Percentiles rank a stretch among this genome's conserved stretches.
phyloP scores from a whole-genome alignment of 2,113 vertebrate species.

The Regulus satrapa region DNA sequence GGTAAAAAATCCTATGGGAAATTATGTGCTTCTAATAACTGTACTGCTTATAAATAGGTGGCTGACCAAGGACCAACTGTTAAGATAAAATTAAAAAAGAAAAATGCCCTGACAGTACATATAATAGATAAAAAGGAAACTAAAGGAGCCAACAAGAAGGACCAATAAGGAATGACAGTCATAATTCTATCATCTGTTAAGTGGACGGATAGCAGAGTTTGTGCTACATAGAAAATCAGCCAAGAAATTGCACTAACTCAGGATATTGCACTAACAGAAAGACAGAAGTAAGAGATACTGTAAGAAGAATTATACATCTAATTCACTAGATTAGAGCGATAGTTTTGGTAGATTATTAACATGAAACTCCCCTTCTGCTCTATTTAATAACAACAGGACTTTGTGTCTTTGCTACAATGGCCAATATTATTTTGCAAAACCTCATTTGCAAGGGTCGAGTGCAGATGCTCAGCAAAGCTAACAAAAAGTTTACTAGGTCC shows the following conservation, averaged over 20 bases:
- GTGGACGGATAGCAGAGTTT: neutral
- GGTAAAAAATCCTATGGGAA: neutral
- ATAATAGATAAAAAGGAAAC: neutral
- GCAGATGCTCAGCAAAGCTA: neutral
- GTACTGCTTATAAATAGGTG: neutral
- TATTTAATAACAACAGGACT: neutral
- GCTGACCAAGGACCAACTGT: neutral
- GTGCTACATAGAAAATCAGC: neutral
- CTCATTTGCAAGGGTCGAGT: neutral
- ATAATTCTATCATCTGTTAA: neutral
- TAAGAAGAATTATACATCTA: neutral
- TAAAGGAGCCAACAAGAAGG: neutral
- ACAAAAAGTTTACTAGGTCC: neutral
- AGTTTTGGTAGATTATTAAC: neutral
- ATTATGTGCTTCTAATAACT: neutral
- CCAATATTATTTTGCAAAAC: neutral
- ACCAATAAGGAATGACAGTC: neutral
- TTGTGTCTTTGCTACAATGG: neutral
- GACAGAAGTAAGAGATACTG: neutral
- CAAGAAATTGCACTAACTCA: neutral
- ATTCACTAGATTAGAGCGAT: neutral
- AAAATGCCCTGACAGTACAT: neutral
- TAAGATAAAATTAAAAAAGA: neutral
- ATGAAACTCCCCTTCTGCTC: neutral
- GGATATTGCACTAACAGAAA: neutral